Conservation (phyloP, 2,113 vertebrate genomes). For the Petromus typicus region DNA sequence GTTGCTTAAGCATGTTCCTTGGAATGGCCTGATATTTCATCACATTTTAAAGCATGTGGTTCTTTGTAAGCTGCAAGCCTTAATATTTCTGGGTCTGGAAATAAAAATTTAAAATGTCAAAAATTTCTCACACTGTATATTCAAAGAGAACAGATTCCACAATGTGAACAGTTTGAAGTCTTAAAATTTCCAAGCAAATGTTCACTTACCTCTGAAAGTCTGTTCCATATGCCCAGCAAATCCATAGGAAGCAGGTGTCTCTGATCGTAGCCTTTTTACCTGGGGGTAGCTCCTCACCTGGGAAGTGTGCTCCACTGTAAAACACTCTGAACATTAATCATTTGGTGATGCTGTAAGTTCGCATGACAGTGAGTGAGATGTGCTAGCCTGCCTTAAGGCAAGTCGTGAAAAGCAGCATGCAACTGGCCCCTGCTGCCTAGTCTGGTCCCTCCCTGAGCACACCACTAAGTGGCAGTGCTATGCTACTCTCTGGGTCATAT, state of each 20-base stretch:
- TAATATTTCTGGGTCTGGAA: conserved; percentile 66
- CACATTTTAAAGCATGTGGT: conserved; percentile 65
- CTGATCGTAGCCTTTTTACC: neutral
- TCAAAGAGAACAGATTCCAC: conserved; percentile 70
- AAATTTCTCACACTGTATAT: conserved; percentile 70
- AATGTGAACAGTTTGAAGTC: conserved; percentile 34
- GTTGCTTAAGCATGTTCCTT: neutral
- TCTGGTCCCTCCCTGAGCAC: neutral
- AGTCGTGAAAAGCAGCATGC: too few relatives aligned
- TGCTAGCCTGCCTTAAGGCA: neutral
- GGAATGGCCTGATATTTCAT: conserved; percentile 51
- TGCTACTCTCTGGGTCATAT: neutral
- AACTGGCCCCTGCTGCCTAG: neutral
- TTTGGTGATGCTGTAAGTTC: neutral
- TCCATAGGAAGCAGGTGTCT: neutral
- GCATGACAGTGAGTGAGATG: neutral
- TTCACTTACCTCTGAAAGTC: conserved; percentile 54
- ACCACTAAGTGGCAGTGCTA: neutral
- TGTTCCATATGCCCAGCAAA: neutral
- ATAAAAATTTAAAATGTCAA: conserved; percentile 74
- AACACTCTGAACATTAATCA: neutral
- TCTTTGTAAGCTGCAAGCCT: conserved; percentile 59
- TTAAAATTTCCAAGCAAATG: conserved; percentile 59
- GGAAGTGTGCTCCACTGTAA: neutral
- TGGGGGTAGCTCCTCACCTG: neutral